These are phyloP conservation scores for Masnerella sp. DNA, from an alignment of 2,888 invertebrate genomes.

Conservation along the genomic window DNA sequence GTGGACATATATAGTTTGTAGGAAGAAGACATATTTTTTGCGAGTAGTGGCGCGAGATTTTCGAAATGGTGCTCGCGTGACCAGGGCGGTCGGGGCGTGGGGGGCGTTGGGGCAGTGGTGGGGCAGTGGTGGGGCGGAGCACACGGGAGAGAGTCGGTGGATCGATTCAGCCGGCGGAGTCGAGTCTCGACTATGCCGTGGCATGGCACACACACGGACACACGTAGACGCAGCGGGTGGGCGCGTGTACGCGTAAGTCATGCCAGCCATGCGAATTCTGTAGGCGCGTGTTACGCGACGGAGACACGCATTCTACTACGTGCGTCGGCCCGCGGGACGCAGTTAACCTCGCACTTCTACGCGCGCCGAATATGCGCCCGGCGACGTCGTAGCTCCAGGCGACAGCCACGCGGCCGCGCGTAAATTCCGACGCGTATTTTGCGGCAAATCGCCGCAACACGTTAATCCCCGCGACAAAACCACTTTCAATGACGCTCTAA, in stretches of 20 bases:
- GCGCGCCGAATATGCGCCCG: conserved; percentile 48
- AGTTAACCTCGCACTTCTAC: conserved; percentile 53
- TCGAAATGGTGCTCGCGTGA: conserved; percentile 68
- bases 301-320: conserved; percentile 47
- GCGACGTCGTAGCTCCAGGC: conserved; percentile 33
- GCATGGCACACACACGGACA: conserved; percentile 44
- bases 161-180: conserved; percentile 75
- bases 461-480: conserved; percentile 1
- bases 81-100: conserved; percentile 65
- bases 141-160: conserved; percentile 67
- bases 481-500: conserved; percentile 3
- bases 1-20: no score
- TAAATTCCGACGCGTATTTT: conserved; percentile 48
- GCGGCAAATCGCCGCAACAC: conserved; percentile 21
- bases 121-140: conserved; percentile 62
- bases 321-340: conserved; percentile 27
- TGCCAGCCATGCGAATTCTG: conserved; percentile 55
- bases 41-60: conserved; percentile 54
- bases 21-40: no score
- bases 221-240: conserved; percentile 17
- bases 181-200: conserved; percentile 63
- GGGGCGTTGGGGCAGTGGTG: conserved; percentile 62
- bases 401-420: conserved; percentile 33
- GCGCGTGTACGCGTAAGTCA: conserved; percentile 55
- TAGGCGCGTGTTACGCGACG: conserved; percentile 45